phyloP scores from a whole-genome alignment of 2,797 vertebrate genomes.

The Tragelaphus eurycerus region DNA sequence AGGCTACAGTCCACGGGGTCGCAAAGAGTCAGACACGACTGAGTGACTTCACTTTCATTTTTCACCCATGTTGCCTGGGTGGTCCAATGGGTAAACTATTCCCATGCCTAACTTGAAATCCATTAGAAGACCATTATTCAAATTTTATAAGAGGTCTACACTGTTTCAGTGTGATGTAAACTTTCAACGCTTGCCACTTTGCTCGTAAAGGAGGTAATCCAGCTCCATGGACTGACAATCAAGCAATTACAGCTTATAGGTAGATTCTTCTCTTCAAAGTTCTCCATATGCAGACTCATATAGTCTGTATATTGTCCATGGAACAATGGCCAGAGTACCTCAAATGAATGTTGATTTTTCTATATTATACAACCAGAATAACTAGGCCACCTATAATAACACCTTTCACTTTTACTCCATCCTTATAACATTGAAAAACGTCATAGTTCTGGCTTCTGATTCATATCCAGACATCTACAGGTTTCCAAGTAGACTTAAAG shows the following conservation, averaged over 20 bases:
- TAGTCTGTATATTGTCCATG: background rate
- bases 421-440: background rate
- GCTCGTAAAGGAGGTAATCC: background rate
- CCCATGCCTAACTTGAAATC: background rate
- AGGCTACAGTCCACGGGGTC: background rate
- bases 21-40: fast-evolving
- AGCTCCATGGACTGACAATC: background rate
- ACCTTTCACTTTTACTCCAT: background rate
- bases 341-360: background rate
- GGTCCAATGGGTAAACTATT: background rate
- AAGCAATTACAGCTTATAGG: background rate
- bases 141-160: background rate
- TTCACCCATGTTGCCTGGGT: background rate
- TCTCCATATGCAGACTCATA: background rate
- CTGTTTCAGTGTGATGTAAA: background rate
- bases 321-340: background rate
- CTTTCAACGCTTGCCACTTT: background rate
- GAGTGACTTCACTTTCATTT: background rate
- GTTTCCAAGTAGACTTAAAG: background rate
- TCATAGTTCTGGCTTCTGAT: background rate
- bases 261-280: background rate
- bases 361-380: background rate
- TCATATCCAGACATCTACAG: background rate
- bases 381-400: background rate
- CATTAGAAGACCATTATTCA: slow-evolving; percentile 1